phyloP scores from a whole-genome alignment of 2,888 invertebrate genomes.

The Andrena fulva region DNA sequence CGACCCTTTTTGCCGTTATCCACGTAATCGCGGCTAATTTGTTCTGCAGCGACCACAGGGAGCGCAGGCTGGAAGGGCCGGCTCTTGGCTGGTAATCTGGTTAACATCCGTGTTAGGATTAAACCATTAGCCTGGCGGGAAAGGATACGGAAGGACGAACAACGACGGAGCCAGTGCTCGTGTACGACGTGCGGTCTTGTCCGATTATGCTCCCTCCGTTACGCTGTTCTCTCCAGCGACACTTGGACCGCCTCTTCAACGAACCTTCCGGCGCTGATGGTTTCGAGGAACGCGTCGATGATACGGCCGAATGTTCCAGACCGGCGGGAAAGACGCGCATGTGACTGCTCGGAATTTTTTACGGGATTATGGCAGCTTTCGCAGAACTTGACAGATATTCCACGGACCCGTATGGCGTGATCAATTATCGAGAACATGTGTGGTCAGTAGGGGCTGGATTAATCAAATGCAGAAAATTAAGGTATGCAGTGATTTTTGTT shows the following conservation, averaged over 20 bases:
- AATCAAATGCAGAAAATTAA: too few species aligned
- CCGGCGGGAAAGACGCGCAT: too few species aligned
- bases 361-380: too few species aligned
- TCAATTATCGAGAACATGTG: too few species aligned
- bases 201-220: slow-evolving; percentile 66
- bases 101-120: slow-evolving; percentile 80
- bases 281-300: neutral
- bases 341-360: too few species aligned
- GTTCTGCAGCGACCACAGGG: slow-evolving; percentile 74
- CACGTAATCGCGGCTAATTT: slow-evolving; percentile 81
- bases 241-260: slow-evolving; percentile 26
- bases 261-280: neutral
- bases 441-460: too few species aligned
- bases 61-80: slow-evolving; percentile 55
- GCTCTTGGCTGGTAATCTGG: slow-evolving; percentile 75
- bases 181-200: slow-evolving; percentile 56
- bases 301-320: too few species aligned
- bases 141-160: slow-evolving; percentile 41
- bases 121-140: slow-evolving; percentile 73
- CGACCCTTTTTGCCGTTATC: slow-evolving; percentile 74
- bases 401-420: too few species aligned
- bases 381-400: too few species aligned
- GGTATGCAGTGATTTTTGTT: too few species aligned
- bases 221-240: slow-evolving; percentile 35
- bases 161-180: slow-evolving; percentile 15